Base-by-base conservation (phyloP, 2,888 invertebrate genomes). In the Hypercompe scribonia region DNA sequence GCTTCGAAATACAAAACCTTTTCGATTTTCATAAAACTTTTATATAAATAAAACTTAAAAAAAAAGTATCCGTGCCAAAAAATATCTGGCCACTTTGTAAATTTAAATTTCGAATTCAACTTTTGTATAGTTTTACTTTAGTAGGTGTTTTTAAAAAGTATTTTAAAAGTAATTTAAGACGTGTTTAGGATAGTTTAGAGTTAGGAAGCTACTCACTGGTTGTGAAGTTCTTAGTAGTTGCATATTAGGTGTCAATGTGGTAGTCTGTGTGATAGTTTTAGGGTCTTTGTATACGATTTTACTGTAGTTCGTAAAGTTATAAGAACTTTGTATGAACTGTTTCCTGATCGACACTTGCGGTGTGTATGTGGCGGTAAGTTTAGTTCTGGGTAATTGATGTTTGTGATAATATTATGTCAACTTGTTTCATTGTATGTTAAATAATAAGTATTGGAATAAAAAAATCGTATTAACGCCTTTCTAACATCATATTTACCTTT, bases 131-230 rank as follows among this genome's bases (percentile, higher is more conserved):
- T 5, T 68, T 50, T 64, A 64, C 21, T 34, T 36, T 70, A 34
- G 42, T 70, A 81, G 81, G 72, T 74, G 13, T 74, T 82, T 82
- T 78, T 66, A 67, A 72, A 77, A 73, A 65, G 75, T 78, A 78
- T 80, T 81, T 83, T 68, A 72, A 72, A 82, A 78, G 68, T 81
- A 80, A 74, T 78, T 74, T 54, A 71, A 79, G 58, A 33, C 81
- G 78, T 81, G 81, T 78, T 80, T 84, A 85, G 83, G 79, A 73
- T 78, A 81, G 81, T 79, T 86, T 81, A 84, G 81, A 71, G 77
- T 75, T 80, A 81, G 77, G 72, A 85, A 81, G 90, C 90, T 88
- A 85, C 90, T 90, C 90, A 88, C 82, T 81, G 90, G 90, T 90
- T 90, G 90, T 90, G 90, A 90, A 87, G 79, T 80, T 76, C 65